Percentiles rank a stretch among this genome's conserved stretches.
phyloP scores from a whole-genome alignment of 2,113 vertebrate genomes.

The Eolophus roseicapilla region DNA sequence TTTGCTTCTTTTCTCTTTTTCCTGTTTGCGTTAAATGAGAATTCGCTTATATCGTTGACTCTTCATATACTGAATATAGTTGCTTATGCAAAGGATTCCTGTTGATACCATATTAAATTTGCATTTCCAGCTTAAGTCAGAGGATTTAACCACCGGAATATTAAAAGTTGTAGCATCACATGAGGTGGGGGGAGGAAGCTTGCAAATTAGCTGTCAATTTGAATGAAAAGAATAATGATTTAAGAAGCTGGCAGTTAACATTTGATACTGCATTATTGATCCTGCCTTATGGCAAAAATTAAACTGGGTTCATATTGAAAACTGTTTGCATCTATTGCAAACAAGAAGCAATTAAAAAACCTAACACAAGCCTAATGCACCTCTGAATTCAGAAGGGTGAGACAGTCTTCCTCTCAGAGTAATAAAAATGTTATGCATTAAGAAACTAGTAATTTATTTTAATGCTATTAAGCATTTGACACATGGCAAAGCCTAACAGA shows the following conservation, averaged over 20 bases:
- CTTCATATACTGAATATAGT: not conserved
- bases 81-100: not conserved
- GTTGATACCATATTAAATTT: not conserved
- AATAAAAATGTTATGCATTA: not conserved
- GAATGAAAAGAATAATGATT: constrained; percentile 22
- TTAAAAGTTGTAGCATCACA: not conserved
- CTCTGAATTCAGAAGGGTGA: not conserved
- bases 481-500: not conserved
- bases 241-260: not conserved
- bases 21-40: not conserved
- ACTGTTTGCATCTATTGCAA: not conserved
- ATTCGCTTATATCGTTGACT: not conserved
- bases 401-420: not conserved
- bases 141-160: not conserved
- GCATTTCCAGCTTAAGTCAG: not conserved
- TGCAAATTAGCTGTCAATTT: constrained; percentile 65
- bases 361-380: not conserved
- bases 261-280: not conserved
- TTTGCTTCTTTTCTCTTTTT: not conserved
- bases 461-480: not conserved
- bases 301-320: not conserved
- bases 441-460: not conserved
- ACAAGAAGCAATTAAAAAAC: not conserved
- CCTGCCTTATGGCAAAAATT: not conserved
- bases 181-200: not conserved